A percentile compares a stretch with the other conserved stretches of the same genome.
Conservation (phyloP, 2,888 invertebrate species). For the Autographa gamma region DNA sequence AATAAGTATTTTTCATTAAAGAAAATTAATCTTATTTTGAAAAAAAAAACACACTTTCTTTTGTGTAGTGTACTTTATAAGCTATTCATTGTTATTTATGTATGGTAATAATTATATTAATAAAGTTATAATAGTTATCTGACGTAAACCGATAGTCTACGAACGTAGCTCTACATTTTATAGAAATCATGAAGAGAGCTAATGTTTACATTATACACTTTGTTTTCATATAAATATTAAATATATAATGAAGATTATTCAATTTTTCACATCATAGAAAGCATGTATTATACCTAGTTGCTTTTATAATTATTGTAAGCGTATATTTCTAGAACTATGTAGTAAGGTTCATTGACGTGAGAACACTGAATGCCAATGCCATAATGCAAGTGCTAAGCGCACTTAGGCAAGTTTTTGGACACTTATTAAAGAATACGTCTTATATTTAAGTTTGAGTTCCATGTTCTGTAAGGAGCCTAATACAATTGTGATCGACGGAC, state of each 20-base stretch:
- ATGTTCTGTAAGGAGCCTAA: too few species aligned
- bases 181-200: not conserved
- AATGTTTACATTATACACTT: not conserved
- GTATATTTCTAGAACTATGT: not conserved
- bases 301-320: too few species aligned
- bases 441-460: too few species aligned
- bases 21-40: not conserved
- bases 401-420: too few species aligned
- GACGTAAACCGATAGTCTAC: not conserved
- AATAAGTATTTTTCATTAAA: not conserved
- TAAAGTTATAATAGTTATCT: too few species aligned
- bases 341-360: not conserved
- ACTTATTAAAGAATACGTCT: too few species aligned
- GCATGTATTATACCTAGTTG: not conserved
- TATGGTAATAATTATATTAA: too few species aligned
- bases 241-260: not conserved
- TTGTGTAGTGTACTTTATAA: too few species aligned
- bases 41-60: too few species aligned
- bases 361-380: not conserved
- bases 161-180: not conserved
- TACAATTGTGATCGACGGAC: too few species aligned
- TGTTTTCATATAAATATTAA: not conserved
- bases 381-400: too few species aligned
- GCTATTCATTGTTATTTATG: too few species aligned
- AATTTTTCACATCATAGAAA: not conserved